Evolutionary conservation across 2,113 vertebrate species (phyloP).

Genomic region (Leptocoma aspasia): DNA sequence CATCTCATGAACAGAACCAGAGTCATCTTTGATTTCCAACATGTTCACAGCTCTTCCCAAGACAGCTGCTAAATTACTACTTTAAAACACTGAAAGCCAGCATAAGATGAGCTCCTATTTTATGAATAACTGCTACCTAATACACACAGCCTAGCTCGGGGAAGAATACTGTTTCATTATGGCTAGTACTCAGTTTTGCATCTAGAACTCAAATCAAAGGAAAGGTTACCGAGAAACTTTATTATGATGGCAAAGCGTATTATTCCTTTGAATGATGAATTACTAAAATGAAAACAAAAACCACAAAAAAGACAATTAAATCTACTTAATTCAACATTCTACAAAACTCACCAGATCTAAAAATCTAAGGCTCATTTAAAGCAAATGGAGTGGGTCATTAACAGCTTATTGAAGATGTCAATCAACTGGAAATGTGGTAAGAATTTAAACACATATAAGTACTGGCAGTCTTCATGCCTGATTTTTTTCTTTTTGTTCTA

Average conservation of each 20-base stretch:
- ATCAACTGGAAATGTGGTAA: constrained; percentile 35
- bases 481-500: background rate
- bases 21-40: constrained; percentile 4
- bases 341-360: constrained; percentile 53
- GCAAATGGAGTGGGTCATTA: constrained; percentile 65
- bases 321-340: constrained; percentile 45
- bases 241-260: background rate
- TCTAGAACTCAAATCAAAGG: constrained; percentile 14
- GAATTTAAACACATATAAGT: constrained; percentile 48
- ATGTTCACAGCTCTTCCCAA: background rate
- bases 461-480: background rate
- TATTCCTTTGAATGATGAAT: constrained; percentile 3
- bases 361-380: constrained; percentile 61
- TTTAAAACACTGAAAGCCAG: background rate
- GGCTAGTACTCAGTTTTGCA: background rate
- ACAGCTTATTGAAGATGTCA: constrained; percentile 61
- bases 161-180: background rate
- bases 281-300: background rate
- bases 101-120: background rate
- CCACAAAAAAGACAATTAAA: constrained; percentile 2
- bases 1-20: constrained; percentile 4
- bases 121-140: constrained; percentile 13
- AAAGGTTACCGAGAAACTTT: background rate
- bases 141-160: background rate
- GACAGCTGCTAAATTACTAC: constrained; percentile 25